Conservation (phyloP, 2,888 invertebrate species). For the Drosophila ochracea region DNA sequence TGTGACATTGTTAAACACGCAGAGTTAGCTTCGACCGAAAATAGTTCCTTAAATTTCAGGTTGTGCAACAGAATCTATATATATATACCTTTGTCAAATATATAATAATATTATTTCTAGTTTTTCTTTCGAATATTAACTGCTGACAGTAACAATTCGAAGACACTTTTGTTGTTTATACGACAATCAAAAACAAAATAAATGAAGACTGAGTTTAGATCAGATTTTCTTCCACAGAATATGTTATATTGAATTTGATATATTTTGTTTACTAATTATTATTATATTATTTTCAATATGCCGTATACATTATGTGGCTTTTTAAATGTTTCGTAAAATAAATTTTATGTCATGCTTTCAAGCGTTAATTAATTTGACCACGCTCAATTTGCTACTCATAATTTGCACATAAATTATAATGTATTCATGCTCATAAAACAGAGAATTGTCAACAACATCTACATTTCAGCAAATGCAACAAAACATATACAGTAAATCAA, state of each 20-base stretch:
- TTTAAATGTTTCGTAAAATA: conserved; percentile 2
- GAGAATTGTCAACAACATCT: conserved; percentile 11
- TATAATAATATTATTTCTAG: background rate
- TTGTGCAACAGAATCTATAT: background rate
- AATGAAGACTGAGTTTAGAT: background rate
- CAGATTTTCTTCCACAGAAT: conserved; percentile 11
- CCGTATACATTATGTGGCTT: background rate
- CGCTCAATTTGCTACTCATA: conserved; percentile 40
- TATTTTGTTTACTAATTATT: background rate
- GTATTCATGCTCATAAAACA: conserved; percentile 30
- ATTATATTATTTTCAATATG: background rate
- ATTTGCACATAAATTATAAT: conserved; percentile 32
- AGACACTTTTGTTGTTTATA: background rate
- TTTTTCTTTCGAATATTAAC: background rate
- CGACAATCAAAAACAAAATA: accelerated
- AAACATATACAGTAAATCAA: conserved; percentile 7
- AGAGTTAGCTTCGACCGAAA: background rate
- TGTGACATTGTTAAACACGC: background rate
- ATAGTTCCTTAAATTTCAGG: background rate
- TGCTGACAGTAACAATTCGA: background rate
- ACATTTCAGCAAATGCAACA: conserved; percentile 9
- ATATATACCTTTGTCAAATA: background rate
- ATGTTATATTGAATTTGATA: conserved; percentile 25
- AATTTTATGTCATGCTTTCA: conserved; percentile 12
- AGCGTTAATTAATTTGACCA: conserved; percentile 34